Evolutionary conservation across 2,113 vertebrate genomes (phyloP).

Genomic region (Pseudolaguvia tuberculata): DNA sequence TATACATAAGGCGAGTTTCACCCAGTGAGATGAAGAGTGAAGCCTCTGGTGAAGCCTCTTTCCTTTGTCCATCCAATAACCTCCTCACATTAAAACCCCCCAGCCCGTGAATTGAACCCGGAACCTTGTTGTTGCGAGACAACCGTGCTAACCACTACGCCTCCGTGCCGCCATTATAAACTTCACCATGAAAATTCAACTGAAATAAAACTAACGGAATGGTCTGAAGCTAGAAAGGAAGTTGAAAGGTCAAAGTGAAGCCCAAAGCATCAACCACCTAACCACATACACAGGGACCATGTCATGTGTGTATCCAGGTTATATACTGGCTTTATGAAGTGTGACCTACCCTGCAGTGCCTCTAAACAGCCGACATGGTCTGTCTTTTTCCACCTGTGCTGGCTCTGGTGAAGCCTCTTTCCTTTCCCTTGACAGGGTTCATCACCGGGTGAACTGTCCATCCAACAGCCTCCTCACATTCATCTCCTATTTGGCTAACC

Average conservation of each 20-base stretch:
- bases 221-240: background rate
- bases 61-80: no score
- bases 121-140: no score
- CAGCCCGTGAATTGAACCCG: no score
- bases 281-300: background rate
- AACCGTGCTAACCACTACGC: no score
- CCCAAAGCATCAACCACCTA: background rate
- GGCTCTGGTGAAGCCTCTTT: slow-evolving; percentile 63
- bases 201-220: background rate
- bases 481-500: slow-evolving; percentile 88
- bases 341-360: slow-evolving; percentile 13
- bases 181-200: background rate
- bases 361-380: slow-evolving; percentile 26
- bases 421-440: slow-evolving; percentile 80
- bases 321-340: background rate
- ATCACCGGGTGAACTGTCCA: slow-evolving; percentile 76
- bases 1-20: no score
- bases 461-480: slow-evolving; percentile 75
- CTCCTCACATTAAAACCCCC: no score
- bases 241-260: background rate
- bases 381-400: slow-evolving; percentile 68
- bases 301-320: background rate
- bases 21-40: no score
- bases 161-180: no score
- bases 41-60: no score